phyloP scores from a whole-genome alignment of 2,797 vertebrate genomes.

The Sebastes miniatus region DNA sequence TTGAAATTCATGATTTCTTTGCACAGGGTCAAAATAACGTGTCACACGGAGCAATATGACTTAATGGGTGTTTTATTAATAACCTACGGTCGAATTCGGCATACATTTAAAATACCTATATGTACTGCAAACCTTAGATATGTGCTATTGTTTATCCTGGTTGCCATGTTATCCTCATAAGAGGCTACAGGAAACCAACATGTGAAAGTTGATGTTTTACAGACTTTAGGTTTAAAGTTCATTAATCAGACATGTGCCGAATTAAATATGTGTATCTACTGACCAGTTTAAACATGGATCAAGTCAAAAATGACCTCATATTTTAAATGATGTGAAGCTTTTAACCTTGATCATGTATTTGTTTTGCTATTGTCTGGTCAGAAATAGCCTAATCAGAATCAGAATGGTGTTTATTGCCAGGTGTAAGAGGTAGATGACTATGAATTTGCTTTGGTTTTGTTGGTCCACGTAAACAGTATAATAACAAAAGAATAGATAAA shows the following conservation, averaged over 20 bases:
- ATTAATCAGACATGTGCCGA: not conserved
- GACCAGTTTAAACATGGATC: not conserved
- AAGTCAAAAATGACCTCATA: not conserved
- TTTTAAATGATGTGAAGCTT: not conserved
- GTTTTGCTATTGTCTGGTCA: not conserved
- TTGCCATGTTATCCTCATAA: rapidly evolving
- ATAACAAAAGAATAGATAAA: too few species aligned
- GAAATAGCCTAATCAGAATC: not conserved
- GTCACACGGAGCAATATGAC: rapidly evolving
- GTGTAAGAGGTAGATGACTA: too few species aligned
- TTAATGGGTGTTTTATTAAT: rapidly evolving
- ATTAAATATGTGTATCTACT: not conserved
- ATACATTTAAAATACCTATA: rapidly evolving
- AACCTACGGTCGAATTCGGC: not conserved
- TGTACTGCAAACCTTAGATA: rapidly evolving
- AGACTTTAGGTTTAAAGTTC: not conserved
- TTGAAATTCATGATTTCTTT: rapidly evolving
- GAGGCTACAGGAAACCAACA: not conserved
- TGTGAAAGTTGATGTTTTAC: not conserved
- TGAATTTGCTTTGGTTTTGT: too few species aligned
- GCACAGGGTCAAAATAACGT: rapidly evolving
- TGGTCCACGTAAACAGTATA: too few species aligned
- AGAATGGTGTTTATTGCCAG: too few species aligned
- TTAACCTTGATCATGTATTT: not conserved
- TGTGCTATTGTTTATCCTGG: rapidly evolving